Evolutionary conservation across 2,113 vertebrate genomes (phyloP).

Genomic region (Naja naja): DNA sequence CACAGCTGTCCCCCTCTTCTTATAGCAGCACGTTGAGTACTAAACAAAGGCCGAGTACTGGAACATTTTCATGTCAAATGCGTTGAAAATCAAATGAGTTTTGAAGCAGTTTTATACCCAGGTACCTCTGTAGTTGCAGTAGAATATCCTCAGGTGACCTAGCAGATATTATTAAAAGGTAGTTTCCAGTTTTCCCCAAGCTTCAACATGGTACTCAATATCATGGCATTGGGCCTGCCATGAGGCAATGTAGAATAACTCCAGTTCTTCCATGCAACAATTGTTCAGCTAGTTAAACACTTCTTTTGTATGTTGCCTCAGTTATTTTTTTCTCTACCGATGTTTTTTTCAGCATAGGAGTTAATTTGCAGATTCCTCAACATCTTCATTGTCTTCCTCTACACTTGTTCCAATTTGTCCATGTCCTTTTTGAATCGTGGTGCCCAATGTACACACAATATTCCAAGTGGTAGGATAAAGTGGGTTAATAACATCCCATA

Average conservation of each 20-base stretch:
- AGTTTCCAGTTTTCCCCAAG: neutral
- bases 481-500: neutral
- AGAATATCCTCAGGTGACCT: constrained; percentile 3
- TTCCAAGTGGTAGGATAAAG: neutral
- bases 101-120: neutral
- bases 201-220: neutral
- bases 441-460: neutral
- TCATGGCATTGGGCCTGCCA: neutral
- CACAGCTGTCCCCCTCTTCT: neutral
- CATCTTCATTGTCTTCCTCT: neutral
- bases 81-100: neutral
- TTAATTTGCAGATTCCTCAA: neutral
- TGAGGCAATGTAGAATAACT: neutral
- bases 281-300: neutral
- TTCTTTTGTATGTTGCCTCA: neutral
- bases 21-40: neutral
- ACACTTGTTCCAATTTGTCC: neutral
- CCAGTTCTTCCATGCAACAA: neutral
- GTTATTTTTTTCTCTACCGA: neutral
- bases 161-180: neutral
- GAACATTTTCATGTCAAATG: neutral
- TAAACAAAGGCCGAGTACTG: neutral
- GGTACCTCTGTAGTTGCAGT: neutral
- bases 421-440: neutral
- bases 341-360: neutral